Evolutionary conservation across 2,888 invertebrate species (phyloP).

Genomic region (Drosophila kokeensis): DNA sequence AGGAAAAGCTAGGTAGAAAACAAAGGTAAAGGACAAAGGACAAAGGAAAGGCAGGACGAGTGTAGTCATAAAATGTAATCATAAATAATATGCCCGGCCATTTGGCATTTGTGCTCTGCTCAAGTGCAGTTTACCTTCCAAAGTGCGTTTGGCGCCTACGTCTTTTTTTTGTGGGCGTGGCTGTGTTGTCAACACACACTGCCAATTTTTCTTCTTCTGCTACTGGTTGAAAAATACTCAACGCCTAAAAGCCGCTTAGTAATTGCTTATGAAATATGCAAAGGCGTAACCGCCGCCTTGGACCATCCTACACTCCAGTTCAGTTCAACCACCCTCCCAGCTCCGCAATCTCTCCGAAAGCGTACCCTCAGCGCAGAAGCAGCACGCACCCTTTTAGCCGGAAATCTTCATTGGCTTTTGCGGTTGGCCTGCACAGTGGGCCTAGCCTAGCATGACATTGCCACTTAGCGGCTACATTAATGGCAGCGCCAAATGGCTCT

Average conservation of each 20-base stretch:
- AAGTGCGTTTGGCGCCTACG: constrained; percentile 32
- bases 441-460: constrained; percentile 78
- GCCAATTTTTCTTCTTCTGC: constrained; percentile 51
- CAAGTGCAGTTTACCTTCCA: constrained; percentile 33
- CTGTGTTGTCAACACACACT: constrained; percentile 56
- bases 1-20: constrained; percentile 29
- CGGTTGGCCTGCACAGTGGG: constrained; percentile 54
- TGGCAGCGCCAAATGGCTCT: constrained; percentile 74
- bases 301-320: constrained; percentile 19
- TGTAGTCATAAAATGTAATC: constrained; percentile 74
- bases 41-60: constrained; percentile 22
- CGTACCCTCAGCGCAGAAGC: constrained; percentile 22
- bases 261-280: constrained; percentile 84
- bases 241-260: constrained; percentile 74
- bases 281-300: constrained; percentile 60
- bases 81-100: constrained; percentile 68
- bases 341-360: background rate
- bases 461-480: constrained; percentile 80
- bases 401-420: constrained; percentile 68
- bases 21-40: constrained; percentile 14
- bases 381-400: constrained; percentile 71
- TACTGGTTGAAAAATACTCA: constrained; percentile 50
- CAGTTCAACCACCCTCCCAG: background rate
- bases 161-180: constrained; percentile 34
- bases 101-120: constrained; percentile 56